Evolutionary conservation across 53 echinoderm and acorn worm species (phyloP), one percentile per base, ranked within the genome.

Genomic region (Paracentrotus lividus): DNA sequence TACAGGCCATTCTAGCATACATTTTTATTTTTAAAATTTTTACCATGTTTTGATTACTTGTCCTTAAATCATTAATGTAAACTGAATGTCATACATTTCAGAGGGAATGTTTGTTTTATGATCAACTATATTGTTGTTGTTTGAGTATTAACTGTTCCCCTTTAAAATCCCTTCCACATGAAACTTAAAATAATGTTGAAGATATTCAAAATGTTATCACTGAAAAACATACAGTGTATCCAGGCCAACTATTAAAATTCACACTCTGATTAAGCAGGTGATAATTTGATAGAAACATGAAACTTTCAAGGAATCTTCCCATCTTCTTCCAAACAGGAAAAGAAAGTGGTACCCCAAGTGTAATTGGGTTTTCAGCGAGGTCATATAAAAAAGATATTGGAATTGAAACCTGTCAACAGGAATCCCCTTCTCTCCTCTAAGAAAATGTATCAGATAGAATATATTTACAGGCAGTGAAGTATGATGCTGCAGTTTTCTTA

Each of bases 211-310:
- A 26, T 45, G 49, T 81, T 81, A 81, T 81, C 49, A 81, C 26
- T 45, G 40, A 47, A 81, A 81, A 81, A 81, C 81, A 81, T 45
- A n/a, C n/a, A n/a, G 81, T 81, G 81, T 81, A 81, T 81, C 47
- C 47, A 81, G 81, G 81, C 42, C 33, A 47, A 10, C 9, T 24
- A 26, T 76, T 40, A 76, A 76, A 26, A 76, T 76, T 20, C 20
- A 4, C 76, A 20, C 31, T 8, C 1, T 7, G 76, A 81, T 45
- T 76, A 76, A 26, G 26, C 12, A 26, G 26, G 81, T 81, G 45
- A 26, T 81, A 81, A 45, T 81, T 47, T 45, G 47, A 45, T 47
- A 45, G 81, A 81, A 81, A 45, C 44, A 44, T 81, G 26, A n/a
- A 45, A 24, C 9, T 4, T 5, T 24, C 47, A 45, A 81, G 42